Percentiles rank a stretch among this genome's conserved stretches.
phyloP scores from a whole-genome alignment of 2,797 vertebrate species.

The Enteromius anoplus region DNA sequence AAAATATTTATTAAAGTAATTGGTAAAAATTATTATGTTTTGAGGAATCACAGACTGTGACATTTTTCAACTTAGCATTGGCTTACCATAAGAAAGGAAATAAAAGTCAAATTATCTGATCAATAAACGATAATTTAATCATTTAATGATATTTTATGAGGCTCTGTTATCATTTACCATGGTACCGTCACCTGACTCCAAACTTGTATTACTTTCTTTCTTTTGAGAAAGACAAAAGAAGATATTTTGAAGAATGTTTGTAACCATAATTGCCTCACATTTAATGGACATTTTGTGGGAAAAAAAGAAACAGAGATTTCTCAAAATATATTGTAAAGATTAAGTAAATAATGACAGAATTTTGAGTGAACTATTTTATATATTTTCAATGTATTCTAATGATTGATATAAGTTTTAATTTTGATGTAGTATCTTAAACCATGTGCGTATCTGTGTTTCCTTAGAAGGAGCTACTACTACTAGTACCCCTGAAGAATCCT shows the following conservation, averaged over 20 bases:
- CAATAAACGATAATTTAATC: background rate
- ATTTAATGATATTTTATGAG: background rate
- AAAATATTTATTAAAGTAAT: background rate
- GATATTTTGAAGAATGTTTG: background rate
- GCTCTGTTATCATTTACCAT: background rate
- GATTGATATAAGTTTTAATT: background rate
- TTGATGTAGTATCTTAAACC: background rate
- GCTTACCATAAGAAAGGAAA: background rate
- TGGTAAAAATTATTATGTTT: background rate
- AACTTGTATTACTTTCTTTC: background rate
- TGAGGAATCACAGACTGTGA: too few species aligned
- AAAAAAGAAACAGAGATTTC: background rate
- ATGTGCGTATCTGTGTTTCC: constrained; percentile 6
- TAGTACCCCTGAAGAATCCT: constrained; percentile 66
- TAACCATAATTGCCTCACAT: background rate
- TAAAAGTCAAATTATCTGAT: background rate
- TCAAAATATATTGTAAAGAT: background rate
- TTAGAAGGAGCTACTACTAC: constrained; percentile 74
- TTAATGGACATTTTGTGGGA: background rate
- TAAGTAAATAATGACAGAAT: background rate
- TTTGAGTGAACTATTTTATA: background rate
- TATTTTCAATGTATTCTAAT: background rate
- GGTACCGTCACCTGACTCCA: background rate
- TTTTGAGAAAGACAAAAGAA: background rate
- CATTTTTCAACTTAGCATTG: background rate